Conservation (phyloP, 2,113 vertebrate species). For the Pimephales promelas region DNA sequence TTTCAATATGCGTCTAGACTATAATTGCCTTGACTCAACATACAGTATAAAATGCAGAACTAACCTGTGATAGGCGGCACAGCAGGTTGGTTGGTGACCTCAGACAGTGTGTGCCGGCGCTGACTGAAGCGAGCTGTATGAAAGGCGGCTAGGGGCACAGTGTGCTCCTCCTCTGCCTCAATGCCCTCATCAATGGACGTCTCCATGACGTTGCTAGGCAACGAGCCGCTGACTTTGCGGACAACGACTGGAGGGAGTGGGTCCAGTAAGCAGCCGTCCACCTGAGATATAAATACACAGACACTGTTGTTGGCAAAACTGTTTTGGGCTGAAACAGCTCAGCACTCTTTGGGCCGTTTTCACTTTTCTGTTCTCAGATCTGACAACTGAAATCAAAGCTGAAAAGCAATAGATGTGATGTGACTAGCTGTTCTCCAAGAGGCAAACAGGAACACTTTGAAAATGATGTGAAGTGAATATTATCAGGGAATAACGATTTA, state of each 20-base stretch:
- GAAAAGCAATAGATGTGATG: background rate
- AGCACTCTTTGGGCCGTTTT: slow-evolving; percentile 1
- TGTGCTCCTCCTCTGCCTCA: slow-evolving; percentile 86
- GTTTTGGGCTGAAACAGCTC: slow-evolving; percentile 14
- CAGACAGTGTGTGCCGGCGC: slow-evolving; percentile 90
- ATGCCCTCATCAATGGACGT: slow-evolving; percentile 95
- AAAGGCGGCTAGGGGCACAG: slow-evolving; percentile 81
- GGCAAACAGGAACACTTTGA: background rate
- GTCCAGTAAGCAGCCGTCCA: slow-evolving; percentile 93
- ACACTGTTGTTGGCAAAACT: background rate
- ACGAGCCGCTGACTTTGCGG: slow-evolving; percentile 88
- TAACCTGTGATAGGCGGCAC: slow-evolving; percentile 53
- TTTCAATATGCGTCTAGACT: background rate
- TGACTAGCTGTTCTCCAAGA: background rate
- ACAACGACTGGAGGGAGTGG: slow-evolving; percentile 82
- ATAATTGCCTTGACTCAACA: background rate
- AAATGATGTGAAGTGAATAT: background rate
- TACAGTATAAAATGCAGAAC: background rate
- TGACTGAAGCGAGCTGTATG: slow-evolving; percentile 87
- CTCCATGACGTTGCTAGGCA: slow-evolving; percentile 93
- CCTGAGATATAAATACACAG: slow-evolving; percentile 67
- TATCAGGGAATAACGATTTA: background rate
- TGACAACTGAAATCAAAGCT: background rate
- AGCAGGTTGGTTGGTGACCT: slow-evolving; percentile 88
- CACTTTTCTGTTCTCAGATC: background rate